Evolutionary conservation across 2,888 invertebrate species (phyloP), one percentile per base, ranked within the genome.

Genomic region (Malachius bipustulatus): DNA sequence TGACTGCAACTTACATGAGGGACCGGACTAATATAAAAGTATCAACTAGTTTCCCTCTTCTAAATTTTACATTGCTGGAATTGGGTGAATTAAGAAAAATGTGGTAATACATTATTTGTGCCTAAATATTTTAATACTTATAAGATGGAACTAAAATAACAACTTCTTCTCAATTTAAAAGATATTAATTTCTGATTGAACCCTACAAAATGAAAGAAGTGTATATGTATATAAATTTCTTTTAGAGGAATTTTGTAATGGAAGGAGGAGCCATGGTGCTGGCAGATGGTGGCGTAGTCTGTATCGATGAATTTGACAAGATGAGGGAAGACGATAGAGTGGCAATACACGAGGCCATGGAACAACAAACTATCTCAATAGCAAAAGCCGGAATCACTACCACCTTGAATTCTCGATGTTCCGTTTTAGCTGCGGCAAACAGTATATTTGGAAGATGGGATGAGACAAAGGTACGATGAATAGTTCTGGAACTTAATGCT

Each of bases 321-420:
- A 99, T 98, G 98, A 73, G 90, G 35, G 97, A 98, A 63, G 97
- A 98, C 58, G 98, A 98, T 63, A 72, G 97, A 45, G 98, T 98
- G 4, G 97, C 97, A 27, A 99, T 98, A 56, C 98, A 98, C 63
- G 98, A 98, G 66, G 98, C 98, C 14, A 98, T 98, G 98, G 98
- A 98, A 59, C 98, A 98, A 56, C 98, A 99, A 65, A 99, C 98
- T 2, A 99, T 99, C 54, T 97, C 96, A 1, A 94, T 98, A 47
- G 97, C 98, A 2, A 98, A 98, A 70, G 98, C 98, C 40, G 98
- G 97, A 9, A 98, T 99, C 44, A 98, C 97, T 1, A 97, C 98
- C 0, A 98, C 97, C 0, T 65, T 98, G 35, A 99, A 99, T 64
- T 94, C 97, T 0, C 77, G 98, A 4, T 99, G 98, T 62, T 94